phyloP scores from a whole-genome alignment of 2,113 vertebrate genomes.

The Seriola dumerili region DNA sequence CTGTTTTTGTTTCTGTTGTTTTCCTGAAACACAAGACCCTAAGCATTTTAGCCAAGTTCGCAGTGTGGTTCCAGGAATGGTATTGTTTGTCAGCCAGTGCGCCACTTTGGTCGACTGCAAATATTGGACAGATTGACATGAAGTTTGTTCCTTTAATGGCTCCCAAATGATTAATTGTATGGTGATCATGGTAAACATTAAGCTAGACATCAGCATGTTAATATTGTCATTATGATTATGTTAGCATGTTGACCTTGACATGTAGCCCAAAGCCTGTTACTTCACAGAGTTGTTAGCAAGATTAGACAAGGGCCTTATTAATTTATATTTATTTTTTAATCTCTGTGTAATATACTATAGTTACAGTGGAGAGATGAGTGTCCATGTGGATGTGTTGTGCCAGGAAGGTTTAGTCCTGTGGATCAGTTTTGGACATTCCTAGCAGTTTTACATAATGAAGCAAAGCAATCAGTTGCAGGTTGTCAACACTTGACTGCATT shows the following conservation, averaged over 20 bases:
- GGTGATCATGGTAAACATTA: neutral
- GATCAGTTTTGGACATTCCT: constrained; percentile 26
- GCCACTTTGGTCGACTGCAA: neutral
- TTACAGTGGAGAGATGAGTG: neutral
- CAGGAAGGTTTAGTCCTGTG: neutral
- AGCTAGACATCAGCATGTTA: neutral
- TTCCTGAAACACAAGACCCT: neutral
- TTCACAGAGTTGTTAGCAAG: neutral
- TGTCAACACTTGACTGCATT: neutral
- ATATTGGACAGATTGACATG: neutral
- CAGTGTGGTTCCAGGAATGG: neutral
- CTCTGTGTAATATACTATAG: neutral
- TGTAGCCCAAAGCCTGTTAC: too few relatives aligned
- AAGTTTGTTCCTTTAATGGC: neutral
- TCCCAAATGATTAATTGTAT: neutral
- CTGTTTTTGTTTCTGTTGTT: neutral
- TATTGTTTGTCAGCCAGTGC: neutral
- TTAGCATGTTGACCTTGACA: neutral
- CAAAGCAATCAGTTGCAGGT: neutral
- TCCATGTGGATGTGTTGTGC: neutral
- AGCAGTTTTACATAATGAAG: neutral
- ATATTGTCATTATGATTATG: neutral
- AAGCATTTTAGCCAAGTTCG: neutral
- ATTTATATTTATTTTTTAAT: neutral
- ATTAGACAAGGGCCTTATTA: neutral